Evolutionary conservation across 2,113 vertebrate species (phyloP), one percentile per base, ranked within the genome.

Genomic region (Ptyas mucosa): DNA sequence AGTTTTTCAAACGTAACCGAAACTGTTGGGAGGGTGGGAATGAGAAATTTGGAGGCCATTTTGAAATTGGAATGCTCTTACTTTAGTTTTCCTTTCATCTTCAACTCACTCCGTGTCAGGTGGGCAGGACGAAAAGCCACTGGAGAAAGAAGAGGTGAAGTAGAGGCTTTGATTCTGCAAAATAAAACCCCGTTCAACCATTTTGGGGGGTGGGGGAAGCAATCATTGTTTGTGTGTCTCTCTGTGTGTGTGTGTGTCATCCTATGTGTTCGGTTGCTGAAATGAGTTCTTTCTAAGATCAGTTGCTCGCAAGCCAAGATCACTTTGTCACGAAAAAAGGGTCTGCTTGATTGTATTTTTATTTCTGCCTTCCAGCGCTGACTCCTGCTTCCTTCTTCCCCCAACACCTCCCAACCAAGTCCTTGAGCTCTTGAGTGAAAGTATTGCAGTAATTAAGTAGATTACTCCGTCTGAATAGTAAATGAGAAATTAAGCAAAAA

Each of bases 401-500:
- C 89, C 46, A 9, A 39, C 0, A 9, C 58, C 90, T 88, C 53
- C 64, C n/a, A 34, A 90, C 87, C 89, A 88, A 20, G 87, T 34
- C 54, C 34, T 94, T 51, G 89, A 94, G 90, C 96, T 93, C 1
- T 85, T 57, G 51, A 94, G 93, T 55, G 93, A 94, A 96, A 96
- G 95, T 93, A 96, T 92, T 89, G 92, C 7, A 18, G 94, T 96
- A 96, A 96, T 96, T 89, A 95, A 97, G 90, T 52, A 92, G 89
- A 90, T 95, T 94, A 95, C 53, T 95, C 81, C 88, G 89, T 93
- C 12, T 85, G 96, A 96, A 95, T 96, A 94, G 92, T 91, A 95
- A 97, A 96, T 95, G 94, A 93, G 96, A 96, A 97, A 96, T 96
- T 96, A 96, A 93, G 88, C 91, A 94, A 75, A 97, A 69, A 96